Conservation (phyloP, 1,140 invertebrate genomes). For the Episyrphus balteatus region DNA sequence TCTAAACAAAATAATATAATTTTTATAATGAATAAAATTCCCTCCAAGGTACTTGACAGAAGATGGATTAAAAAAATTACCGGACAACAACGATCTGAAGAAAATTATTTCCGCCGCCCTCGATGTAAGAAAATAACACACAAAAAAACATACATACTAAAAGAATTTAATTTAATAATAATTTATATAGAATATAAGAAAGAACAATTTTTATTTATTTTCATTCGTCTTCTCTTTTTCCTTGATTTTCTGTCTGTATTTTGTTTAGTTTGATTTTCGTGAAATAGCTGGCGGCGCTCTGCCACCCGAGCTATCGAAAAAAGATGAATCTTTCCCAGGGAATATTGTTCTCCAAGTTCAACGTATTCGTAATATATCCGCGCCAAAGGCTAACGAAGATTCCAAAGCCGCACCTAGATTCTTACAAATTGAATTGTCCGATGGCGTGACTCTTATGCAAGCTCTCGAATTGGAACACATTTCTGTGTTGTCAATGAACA, state of each 20-base stretch:
- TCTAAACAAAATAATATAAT: background rate
- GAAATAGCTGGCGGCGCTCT: constrained; percentile 53
- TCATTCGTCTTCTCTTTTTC: background rate
- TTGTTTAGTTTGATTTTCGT: constrained; percentile 62
- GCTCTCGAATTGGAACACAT: constrained; percentile 63
- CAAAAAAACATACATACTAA: no score
- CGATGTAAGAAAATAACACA: constrained; percentile 50
- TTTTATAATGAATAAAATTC: constrained; percentile 9
- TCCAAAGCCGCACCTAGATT: constrained; percentile 68
- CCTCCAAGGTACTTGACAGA: constrained; percentile 54
- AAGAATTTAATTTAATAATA: no score
- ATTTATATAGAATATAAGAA: no score
- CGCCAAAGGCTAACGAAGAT: constrained; percentile 83
- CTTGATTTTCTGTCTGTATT: background rate
- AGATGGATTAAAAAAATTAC: constrained; percentile 52
- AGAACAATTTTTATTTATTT: background rate
- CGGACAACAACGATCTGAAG: constrained; percentile 47
- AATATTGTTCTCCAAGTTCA: constrained; percentile 76
- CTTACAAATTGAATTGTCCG: constrained; percentile 70
- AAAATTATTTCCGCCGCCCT: constrained; percentile 53
- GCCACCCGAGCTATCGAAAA: constrained; percentile 45
- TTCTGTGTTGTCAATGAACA: constrained; percentile 54
- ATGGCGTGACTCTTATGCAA: constrained; percentile 67
- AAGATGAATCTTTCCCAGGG: constrained; percentile 50
- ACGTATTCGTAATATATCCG: constrained; percentile 74